Evolutionary conservation across 1,140 invertebrate species (phyloP).

Genomic region (Physella acuta): DNA sequence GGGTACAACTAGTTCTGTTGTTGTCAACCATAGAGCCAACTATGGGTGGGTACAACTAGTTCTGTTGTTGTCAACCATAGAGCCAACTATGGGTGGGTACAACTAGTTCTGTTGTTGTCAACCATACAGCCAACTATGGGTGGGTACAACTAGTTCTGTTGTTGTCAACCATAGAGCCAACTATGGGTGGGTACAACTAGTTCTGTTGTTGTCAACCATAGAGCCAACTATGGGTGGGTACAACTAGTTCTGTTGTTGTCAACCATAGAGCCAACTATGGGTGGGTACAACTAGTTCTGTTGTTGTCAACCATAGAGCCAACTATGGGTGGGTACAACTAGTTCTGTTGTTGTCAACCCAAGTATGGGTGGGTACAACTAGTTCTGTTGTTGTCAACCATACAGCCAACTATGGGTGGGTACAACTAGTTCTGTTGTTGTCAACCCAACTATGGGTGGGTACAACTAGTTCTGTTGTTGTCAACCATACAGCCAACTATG

Average conservation of each 20-base stretch:
- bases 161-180: slow-evolving; percentile 79
- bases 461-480: too few species aligned
- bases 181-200: slow-evolving; percentile 57
- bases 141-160: too few species aligned
- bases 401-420: slow-evolving; percentile 66
- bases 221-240: slow-evolving; percentile 66
- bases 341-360: too few species aligned
- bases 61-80: slow-evolving; percentile 81
- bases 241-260: too few species aligned
- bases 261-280: slow-evolving; percentile 73
- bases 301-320: slow-evolving; percentile 77
- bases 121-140: slow-evolving; percentile 71
- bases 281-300: too few species aligned
- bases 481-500: slow-evolving; percentile 72
- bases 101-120: slow-evolving; percentile 82
- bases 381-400: slow-evolving; percentile 82
- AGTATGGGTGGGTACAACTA: too few species aligned
- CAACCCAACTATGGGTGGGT: slow-evolving; percentile 66
- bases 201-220: slow-evolving; percentile 81
- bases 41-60: slow-evolving; percentile 58
- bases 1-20: too few species aligned
- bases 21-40: slow-evolving; percentile 78
- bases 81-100: slow-evolving; percentile 65
- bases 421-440: too few species aligned
- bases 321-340: slow-evolving; percentile 61